Evolutionary conservation across 2,888 invertebrate genomes (phyloP).

Genomic region (Omphaloscelis lunosa): DNA sequence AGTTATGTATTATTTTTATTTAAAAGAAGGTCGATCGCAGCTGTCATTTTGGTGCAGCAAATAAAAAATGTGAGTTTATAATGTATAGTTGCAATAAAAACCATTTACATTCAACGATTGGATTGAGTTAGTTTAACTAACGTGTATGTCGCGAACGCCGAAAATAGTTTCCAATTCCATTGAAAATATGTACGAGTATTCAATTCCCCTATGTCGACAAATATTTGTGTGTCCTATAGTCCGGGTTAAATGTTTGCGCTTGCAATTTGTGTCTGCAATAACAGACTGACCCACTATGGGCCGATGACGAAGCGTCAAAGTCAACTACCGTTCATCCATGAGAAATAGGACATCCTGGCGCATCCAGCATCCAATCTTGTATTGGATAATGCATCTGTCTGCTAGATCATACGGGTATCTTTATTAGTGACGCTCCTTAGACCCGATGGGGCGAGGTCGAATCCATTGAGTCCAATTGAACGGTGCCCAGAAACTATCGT

Average conservation of each 20-base stretch:
- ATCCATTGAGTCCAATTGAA: conserved; percentile 86
- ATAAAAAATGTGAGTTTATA: too few relatives aligned
- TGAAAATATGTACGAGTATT: conserved; percentile 25
- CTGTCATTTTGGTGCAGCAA: too few relatives aligned
- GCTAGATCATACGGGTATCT: conserved; percentile 66
- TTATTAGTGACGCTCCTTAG: conserved; percentile 56
- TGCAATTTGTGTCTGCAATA: conserved; percentile 44
- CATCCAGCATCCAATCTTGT: conserved; percentile 58
- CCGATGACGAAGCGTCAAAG: conserved; percentile 33
- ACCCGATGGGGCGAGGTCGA: conserved; percentile 79
- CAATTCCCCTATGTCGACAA: conserved; percentile 21
- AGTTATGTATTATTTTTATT: too few relatives aligned
- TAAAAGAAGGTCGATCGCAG: too few relatives aligned
- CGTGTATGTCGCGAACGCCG: background rate
- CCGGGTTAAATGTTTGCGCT: conserved; percentile 8
- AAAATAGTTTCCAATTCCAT: conserved; percentile 37
- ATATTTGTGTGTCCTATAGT: conserved; percentile 12
- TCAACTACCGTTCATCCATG: conserved; percentile 42
- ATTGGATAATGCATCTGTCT: conserved; percentile 63
- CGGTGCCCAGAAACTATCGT: conserved; percentile 72
- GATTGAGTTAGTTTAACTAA: conserved; percentile 5
- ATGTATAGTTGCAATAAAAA: conserved; percentile 3
- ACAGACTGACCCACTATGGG: conserved; percentile 21
- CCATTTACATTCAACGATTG: conserved; percentile 5
- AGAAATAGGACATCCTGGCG: conserved; percentile 60